A percentile compares a stretch with the other conserved stretches of the same genome.
These are phyloP conservation scores for Pollimyrus isidori DNA, from an alignment of 2,113 vertebrate genomes.

Conservation along the genomic window DNA sequence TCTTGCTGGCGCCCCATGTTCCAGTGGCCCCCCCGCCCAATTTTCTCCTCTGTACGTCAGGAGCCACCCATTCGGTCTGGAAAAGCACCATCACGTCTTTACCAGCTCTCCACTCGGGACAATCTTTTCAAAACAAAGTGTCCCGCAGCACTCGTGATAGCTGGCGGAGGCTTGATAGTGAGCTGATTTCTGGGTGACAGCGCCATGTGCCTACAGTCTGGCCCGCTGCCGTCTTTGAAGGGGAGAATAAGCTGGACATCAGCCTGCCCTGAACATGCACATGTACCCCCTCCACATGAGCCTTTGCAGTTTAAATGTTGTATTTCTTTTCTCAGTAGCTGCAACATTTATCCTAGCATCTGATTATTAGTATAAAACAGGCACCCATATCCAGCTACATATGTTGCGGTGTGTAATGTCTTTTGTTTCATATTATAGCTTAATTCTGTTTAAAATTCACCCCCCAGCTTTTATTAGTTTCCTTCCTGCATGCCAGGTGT, in stretches of 20 bases:
- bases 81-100: constrained; percentile 14
- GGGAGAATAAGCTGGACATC: background rate
- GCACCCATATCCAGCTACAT: background rate
- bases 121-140: background rate
- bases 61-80: background rate
- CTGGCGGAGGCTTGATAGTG: background rate
- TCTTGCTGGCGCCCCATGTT: constrained; percentile 6
- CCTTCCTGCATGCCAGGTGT: constrained; percentile 13
- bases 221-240: background rate
- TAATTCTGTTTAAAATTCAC: background rate
- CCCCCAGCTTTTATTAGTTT: background rate
- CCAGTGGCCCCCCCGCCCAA: constrained; percentile 9
- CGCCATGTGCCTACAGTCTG: background rate
- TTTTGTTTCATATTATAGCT: background rate
- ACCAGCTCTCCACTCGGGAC: background rate
- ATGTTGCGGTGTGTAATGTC: background rate
- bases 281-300: background rate
- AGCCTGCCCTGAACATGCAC: background rate
- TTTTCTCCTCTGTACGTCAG: background rate
- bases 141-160: background rate
- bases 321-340: background rate
- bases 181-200: background rate
- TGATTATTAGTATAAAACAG: background rate
- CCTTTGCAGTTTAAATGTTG: background rate
- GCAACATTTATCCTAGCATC: background rate